These are phyloP conservation scores for Olivierus martensii DNA, from an alignment of 1,140 invertebrate genomes.

Conservation along the genomic window DNA sequence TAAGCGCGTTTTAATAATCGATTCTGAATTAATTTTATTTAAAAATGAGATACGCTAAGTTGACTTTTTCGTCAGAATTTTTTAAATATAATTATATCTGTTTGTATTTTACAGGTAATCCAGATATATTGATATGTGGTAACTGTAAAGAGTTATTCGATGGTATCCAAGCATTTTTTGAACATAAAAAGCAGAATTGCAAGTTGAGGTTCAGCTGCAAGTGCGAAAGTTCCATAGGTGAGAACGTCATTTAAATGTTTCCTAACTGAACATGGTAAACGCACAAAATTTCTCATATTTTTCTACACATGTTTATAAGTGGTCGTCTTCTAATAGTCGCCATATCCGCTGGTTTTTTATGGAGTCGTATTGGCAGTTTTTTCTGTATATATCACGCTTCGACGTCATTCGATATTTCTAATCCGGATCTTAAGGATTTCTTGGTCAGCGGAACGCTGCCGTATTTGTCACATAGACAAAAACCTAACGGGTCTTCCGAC, in stretches of 20 bases:
- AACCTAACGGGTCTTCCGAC: no score
- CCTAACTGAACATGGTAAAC: no score
- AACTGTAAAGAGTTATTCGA: conserved; percentile 72
- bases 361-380: background rate
- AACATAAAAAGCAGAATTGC: conserved; percentile 73
- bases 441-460: no score
- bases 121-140: conserved; percentile 75
- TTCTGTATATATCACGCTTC: no score
- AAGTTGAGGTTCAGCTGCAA: conserved; percentile 72
- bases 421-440: no score
- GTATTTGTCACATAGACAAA: no score
- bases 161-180: conserved; percentile 61
- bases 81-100: no score
- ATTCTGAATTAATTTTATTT: no score
- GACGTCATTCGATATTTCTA: no score
- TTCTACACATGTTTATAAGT: background rate
- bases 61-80: no score
- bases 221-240: conserved; percentile 32
- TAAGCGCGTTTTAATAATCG: no score
- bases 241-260: background rate
- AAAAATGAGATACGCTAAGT: no score
- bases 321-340: background rate
- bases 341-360: background rate
- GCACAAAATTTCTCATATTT: conserved; percentile 7
- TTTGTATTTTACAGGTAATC: conserved; percentile 47